Evolutionary conservation across 1,140 invertebrate genomes (phyloP).

Genomic region (Cheumatopsyche charites): DNA sequence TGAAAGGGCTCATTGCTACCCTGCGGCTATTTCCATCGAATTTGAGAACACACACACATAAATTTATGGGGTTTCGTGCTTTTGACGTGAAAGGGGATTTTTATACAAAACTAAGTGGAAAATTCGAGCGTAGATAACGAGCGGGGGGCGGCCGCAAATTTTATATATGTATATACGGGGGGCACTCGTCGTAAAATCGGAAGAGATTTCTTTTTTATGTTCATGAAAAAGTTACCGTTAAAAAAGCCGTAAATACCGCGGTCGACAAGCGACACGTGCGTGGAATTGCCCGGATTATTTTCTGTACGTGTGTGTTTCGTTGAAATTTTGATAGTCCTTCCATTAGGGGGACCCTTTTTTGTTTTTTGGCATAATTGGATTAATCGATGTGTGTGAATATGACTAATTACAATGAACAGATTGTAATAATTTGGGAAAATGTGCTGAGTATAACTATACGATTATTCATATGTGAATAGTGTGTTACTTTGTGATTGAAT

Average conservation of each 20-base stretch:
- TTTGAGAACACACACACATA: conserved; percentile 23
- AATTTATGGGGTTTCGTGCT: conserved; percentile 33
- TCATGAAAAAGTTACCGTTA: not conserved
- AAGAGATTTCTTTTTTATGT: conserved; percentile 1
- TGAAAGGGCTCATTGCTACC: too few relatives aligned
- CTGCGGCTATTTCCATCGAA: too few relatives aligned
- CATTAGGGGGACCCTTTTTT: too few relatives aligned
- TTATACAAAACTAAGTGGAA: conserved; percentile 48
- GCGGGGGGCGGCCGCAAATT: not conserved
- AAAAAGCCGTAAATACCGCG: conserved; percentile 15
- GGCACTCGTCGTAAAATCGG: conserved; percentile 24
- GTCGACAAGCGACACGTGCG: conserved; percentile 6
- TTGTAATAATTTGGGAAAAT: too few relatives aligned
- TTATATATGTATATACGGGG: not conserved
- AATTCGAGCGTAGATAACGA: conserved; percentile 38
- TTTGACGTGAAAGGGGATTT: conserved; percentile 46
- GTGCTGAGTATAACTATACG: too few relatives aligned
- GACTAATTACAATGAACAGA: too few relatives aligned
- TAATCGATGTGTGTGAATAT: too few relatives aligned
- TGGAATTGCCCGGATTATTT: conserved; percentile 8
- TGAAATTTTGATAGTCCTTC: too few relatives aligned
- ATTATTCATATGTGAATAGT: not conserved
- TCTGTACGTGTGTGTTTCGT: not conserved
- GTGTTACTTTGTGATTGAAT: too few relatives aligned
- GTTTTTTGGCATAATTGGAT: too few relatives aligned